These are phyloP conservation scores for Dasyurus viverrinus DNA, from an alignment of 2,113 vertebrate genomes.

Conservation along the genomic window DNA sequence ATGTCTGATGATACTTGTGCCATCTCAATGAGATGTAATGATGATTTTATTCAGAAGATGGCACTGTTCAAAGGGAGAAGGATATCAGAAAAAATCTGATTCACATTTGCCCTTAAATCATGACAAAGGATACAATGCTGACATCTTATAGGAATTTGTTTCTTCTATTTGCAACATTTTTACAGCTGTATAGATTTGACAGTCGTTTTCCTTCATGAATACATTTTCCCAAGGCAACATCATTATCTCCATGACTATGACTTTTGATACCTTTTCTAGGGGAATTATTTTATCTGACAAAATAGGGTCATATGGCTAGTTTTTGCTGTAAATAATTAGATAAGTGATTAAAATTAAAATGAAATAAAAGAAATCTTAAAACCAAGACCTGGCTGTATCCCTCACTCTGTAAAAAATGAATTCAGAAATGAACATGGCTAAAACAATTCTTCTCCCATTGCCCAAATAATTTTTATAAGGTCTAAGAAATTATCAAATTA, in stretches of 20 bases:
- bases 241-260: background rate
- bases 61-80: slow-evolving; percentile 46
- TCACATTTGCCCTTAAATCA: slow-evolving; percentile 2
- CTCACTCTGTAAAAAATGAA: slow-evolving; percentile 33
- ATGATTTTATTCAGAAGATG: slow-evolving; percentile 58
- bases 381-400: background rate
- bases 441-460: slow-evolving; percentile 44
- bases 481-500: slow-evolving; percentile 50
- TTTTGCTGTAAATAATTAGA: slow-evolving; percentile 28
- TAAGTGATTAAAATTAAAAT: slow-evolving; percentile 36
- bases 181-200: background rate
- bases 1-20: background rate
- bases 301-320: slow-evolving; percentile 12
- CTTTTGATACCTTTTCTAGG: slow-evolving; percentile 34
- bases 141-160: background rate
- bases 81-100: slow-evolving; percentile 18
- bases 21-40: slow-evolving; percentile 56
- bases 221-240: background rate
- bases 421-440: slow-evolving; percentile 48
- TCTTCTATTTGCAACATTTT: background rate
- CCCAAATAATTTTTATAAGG: slow-evolving; percentile 38
- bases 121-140: background rate
- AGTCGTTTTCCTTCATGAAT: slow-evolving; percentile 12
- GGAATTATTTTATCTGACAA: slow-evolving; percentile 43
- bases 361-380: slow-evolving; percentile 51